These are phyloP conservation scores for Ennomos quercinarius DNA, from an alignment of 2,888 invertebrate species.

Conservation along the genomic window DNA sequence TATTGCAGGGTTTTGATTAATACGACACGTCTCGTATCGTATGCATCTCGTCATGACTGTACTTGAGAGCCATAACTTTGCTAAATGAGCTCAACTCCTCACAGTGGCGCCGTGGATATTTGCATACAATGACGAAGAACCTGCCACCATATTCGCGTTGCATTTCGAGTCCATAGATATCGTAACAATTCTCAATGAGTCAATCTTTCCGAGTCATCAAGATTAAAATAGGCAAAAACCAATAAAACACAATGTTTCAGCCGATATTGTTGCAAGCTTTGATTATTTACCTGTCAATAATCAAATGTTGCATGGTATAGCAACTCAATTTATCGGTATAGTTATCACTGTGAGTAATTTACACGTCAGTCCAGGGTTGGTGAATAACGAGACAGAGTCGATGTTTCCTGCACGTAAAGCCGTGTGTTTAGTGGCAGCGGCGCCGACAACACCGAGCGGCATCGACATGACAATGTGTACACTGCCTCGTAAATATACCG, in stretches of 20 bases:
- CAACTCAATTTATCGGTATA: constrained; percentile 48
- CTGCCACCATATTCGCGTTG: constrained; percentile 47
- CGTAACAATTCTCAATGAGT: not conserved
- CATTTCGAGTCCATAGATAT: constrained; percentile 45
- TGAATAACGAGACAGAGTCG: constrained; percentile 32
- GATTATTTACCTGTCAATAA: no score
- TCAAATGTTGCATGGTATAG: constrained; percentile 33
- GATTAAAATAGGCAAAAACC: not conserved
- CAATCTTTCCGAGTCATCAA: not conserved
- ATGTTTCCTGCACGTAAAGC: constrained; percentile 50
- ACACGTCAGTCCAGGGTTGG: constrained; percentile 47
- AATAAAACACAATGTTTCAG: constrained; percentile 18
- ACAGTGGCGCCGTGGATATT: constrained; percentile 64
- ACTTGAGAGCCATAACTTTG: constrained; percentile 66
- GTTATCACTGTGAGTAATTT: constrained; percentile 38
- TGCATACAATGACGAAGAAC: constrained; percentile 75
- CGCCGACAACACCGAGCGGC: constrained; percentile 32
- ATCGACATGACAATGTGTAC: constrained; percentile 63
- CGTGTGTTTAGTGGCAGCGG: constrained; percentile 52
- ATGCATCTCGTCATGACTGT: constrained; percentile 60
- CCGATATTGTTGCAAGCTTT: constrained; percentile 32
- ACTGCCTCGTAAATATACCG: constrained; percentile 57
- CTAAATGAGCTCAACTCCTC: constrained; percentile 69
- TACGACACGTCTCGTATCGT: constrained; percentile 62
- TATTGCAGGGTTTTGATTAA: constrained; percentile 73